Conservation (phyloP, 2,113 vertebrate species). For the Aspiorhynchus laticeps region DNA sequence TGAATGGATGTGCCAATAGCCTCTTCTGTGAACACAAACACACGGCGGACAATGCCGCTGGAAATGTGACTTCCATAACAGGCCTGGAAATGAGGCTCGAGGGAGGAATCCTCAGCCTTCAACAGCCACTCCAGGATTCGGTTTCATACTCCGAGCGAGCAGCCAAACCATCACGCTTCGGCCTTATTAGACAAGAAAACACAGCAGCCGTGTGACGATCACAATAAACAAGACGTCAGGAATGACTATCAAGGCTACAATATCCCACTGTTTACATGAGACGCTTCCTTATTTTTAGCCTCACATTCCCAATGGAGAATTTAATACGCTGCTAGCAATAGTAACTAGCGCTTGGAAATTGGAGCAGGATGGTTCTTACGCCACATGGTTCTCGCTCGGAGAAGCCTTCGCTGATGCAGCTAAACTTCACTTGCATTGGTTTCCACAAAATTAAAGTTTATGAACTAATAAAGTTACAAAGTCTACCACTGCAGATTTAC, state of each 20-base stretch:
- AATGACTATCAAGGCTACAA: not conserved
- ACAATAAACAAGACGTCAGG: not conserved
- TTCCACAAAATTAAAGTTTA: not conserved
- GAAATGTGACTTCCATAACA: constrained; percentile 39
- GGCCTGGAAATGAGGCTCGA: constrained; percentile 15
- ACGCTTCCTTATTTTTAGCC: constrained; percentile 73
- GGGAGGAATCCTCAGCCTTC: constrained; percentile 9
- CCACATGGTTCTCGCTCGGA: constrained; percentile 18
- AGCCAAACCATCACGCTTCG: not conserved
- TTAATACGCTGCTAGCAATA: constrained; percentile 66
- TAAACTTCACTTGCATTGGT: not conserved
- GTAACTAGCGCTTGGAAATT: constrained; percentile 63
- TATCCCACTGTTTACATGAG: constrained; percentile 57
- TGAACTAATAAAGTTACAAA: not conserved
- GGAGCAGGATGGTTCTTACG: constrained; percentile 40
- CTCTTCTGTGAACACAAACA: constrained; percentile 59
- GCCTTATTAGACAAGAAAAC: not conserved
- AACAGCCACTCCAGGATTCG: not conserved
- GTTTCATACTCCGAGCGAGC: not conserved
- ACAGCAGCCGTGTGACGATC: not conserved
- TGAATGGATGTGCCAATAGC: constrained; percentile 69
- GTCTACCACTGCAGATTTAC: too few relatives aligned
- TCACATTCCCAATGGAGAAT: constrained; percentile 69
- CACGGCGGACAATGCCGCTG: constrained; percentile 40
- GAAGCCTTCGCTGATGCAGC: not conserved